These are phyloP conservation scores for Orchestia grillus DNA, from an alignment of 1,140 invertebrate species.

Conservation along the genomic window DNA sequence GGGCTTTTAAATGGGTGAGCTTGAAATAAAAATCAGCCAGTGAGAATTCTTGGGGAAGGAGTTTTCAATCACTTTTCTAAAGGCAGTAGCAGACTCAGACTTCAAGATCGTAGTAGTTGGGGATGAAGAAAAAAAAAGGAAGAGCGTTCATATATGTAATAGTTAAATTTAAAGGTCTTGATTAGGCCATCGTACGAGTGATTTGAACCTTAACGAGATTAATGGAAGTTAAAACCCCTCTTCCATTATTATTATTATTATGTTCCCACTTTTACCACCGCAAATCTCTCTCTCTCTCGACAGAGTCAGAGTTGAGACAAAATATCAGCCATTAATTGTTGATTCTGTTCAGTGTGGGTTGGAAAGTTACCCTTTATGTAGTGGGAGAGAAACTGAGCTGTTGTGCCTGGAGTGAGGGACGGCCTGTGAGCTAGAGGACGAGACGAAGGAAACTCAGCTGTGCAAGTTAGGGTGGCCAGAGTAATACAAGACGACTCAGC, in stretches of 20 bases:
- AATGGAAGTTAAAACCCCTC: not conserved
- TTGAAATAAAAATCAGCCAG: not conserved
- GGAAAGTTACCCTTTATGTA: not conserved
- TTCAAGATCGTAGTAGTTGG: not conserved
- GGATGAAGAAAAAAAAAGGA: not conserved
- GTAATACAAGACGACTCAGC: constrained; percentile 6
- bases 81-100: not conserved
- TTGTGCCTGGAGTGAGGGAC: not conserved
- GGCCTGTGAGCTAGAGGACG: not conserved
- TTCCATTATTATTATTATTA: too few species aligned
- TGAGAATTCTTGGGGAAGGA: not conserved
- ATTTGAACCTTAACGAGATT: not conserved
- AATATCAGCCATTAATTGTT: not conserved
- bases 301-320: not conserved
- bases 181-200: not conserved
- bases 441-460: not conserved
- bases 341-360: not conserved
- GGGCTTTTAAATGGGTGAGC: not conserved
- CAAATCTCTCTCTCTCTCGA: too few species aligned
- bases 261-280: too few species aligned
- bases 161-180: not conserved
- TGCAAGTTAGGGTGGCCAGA: not conserved
- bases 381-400: not conserved
- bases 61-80: not conserved
- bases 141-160: not conserved